Evolutionary conservation across 1,140 invertebrate species (phyloP).

Genomic region (Bursaphelenchus mucronatus): DNA sequence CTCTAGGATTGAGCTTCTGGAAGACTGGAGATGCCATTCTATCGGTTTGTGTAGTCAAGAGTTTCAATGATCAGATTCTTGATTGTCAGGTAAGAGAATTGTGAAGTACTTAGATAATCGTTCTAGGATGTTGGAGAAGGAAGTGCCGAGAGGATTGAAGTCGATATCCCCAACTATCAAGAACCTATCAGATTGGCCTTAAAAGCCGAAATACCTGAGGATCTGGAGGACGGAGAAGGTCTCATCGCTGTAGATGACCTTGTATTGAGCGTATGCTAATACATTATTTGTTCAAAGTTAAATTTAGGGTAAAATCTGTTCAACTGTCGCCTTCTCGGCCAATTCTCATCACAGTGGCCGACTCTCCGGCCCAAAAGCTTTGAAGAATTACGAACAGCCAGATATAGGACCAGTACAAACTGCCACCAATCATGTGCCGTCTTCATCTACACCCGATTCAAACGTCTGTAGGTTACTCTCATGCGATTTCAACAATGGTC

Average conservation of each 20-base stretch:
- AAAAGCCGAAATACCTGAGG: conserved; percentile 31
- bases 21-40: conserved; percentile 45
- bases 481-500: conserved; percentile 48
- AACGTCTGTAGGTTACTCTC: conserved; percentile 53
- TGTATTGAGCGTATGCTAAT: conserved; percentile 31
- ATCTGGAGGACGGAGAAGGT: conserved; percentile 28
- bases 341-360: conserved; percentile 20
- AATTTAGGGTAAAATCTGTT: conserved; percentile 43
- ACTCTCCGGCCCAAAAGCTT: conserved; percentile 10
- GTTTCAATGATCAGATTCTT: conserved; percentile 41
- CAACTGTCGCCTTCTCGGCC: conserved; percentile 29
- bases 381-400: conserved; percentile 18
- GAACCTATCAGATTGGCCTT: conserved; percentile 53
- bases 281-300: neutral
- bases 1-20: conserved; percentile 46
- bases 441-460: conserved; percentile 27
- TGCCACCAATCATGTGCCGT: neutral
- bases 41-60: conserved; percentile 37
- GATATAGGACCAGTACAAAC: conserved; percentile 1
- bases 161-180: conserved; percentile 48
- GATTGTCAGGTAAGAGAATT: conserved; percentile 42
- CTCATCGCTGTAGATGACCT: conserved; percentile 46
- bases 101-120: conserved; percentile 16
- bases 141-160: conserved; percentile 22
- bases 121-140: neutral